Conservation (phyloP, 2,113 vertebrate genomes). For the Mugil cephalus region DNA sequence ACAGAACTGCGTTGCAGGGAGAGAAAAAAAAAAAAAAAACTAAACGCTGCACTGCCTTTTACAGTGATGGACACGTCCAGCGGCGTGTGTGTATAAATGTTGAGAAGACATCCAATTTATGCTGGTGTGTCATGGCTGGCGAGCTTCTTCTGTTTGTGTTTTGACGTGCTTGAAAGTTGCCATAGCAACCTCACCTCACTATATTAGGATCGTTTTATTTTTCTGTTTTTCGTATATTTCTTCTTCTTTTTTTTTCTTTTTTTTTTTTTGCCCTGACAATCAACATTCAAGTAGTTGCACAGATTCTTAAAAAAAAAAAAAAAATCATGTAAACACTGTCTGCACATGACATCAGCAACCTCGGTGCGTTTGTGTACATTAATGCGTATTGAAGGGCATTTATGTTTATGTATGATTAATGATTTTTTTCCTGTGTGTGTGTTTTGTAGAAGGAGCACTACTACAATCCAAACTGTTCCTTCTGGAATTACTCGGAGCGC, state of each 20-base stretch:
- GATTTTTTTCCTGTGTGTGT: slow-evolving; percentile 31
- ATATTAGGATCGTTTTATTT: slow-evolving; percentile 10
- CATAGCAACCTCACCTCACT: background rate
- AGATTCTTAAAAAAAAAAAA: slow-evolving; percentile 6
- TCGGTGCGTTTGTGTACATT: slow-evolving; percentile 26
- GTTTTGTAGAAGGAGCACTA: slow-evolving; percentile 94
- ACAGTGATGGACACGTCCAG: slow-evolving; percentile 1
- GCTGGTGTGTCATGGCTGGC: background rate
- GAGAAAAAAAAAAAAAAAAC: background rate
- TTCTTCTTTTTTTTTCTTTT: slow-evolving; percentile 9
- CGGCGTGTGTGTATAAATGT: slow-evolving; percentile 15
- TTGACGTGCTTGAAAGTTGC: background rate
- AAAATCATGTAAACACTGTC: background rate
- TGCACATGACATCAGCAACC: slow-evolving; percentile 13
- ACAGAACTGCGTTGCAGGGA: background rate
- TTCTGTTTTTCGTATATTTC: too few species aligned
- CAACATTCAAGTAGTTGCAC: background rate
- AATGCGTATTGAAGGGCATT: slow-evolving; percentile 42
- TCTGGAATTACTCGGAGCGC: slow-evolving; percentile 99
- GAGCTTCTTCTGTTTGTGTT: background rate
- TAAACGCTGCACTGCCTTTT: slow-evolving; percentile 28
- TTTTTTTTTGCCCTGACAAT: background rate
- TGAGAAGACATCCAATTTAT: slow-evolving; percentile 13
- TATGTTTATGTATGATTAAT: slow-evolving; percentile 53
- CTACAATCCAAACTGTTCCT: slow-evolving; percentile 99